Percentiles rank a stretch among this genome's conserved stretches.
Conservation (phyloP, 1,140 invertebrate species). For the Maconellicoccus hirsutus region DNA sequence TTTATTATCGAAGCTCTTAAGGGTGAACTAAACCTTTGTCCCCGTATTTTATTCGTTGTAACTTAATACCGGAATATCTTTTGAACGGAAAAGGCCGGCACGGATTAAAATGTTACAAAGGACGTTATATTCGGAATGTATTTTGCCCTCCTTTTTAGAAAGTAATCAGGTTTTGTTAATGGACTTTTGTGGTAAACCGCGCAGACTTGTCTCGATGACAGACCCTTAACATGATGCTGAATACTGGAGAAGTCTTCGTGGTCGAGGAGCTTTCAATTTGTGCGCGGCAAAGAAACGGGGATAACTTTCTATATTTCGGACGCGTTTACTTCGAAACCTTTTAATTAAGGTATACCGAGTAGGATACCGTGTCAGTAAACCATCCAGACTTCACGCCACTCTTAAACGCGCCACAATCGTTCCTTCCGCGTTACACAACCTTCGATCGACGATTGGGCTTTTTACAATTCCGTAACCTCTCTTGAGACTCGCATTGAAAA, state of each 20-base stretch:
- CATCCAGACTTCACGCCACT: too few species aligned
- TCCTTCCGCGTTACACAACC: too few species aligned
- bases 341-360: background rate
- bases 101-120: constrained; percentile 9
- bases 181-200: constrained; percentile 6
- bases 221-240: constrained; percentile 2
- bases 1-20: constrained; percentile 9
- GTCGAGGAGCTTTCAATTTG: constrained; percentile 7
- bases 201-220: constrained; percentile 7
- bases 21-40: constrained; percentile 2
- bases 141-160: background rate
- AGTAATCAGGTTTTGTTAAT: constrained; percentile 9
- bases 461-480: too few species aligned
- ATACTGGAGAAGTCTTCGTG: background rate
- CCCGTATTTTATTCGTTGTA: background rate
- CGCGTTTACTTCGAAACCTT: background rate
- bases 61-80: background rate
- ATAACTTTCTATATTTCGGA: background rate
- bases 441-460: too few species aligned
- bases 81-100: constrained; percentile 2
- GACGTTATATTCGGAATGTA: background rate
- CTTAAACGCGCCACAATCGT: too few species aligned
- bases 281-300: background rate
- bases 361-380: background rate
- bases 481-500: too few species aligned